Conservation (phyloP, 2,888 invertebrate species). For the Alitta virens region DNA sequence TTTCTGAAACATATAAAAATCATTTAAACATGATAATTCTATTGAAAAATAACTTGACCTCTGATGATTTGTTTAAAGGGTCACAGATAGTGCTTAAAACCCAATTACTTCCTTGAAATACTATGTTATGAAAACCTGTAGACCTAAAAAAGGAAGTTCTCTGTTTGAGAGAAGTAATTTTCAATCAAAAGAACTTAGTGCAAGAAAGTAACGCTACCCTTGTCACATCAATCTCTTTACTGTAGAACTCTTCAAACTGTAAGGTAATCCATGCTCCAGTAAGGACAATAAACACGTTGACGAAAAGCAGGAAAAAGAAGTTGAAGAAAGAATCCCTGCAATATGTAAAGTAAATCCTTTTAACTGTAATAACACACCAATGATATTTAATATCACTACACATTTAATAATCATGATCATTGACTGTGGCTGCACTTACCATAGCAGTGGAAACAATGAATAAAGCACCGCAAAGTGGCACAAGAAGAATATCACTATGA, state of each 20-base stretch:
- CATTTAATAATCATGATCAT: too few relatives aligned
- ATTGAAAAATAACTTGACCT: too few relatives aligned
- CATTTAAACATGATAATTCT: neutral
- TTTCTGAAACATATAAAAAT: conserved; percentile 31
- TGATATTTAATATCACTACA: too few relatives aligned
- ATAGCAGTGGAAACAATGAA: conserved; percentile 42
- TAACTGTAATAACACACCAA: too few relatives aligned
- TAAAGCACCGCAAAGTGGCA: conserved; percentile 42
- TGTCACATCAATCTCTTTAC: conserved; percentile 37
- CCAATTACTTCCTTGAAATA: too few relatives aligned
- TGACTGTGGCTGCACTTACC: too few relatives aligned
- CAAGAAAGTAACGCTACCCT: conserved; percentile 23
- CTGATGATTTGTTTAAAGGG: too few relatives aligned
- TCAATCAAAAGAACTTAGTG: too few relatives aligned
- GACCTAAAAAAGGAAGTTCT: too few relatives aligned
- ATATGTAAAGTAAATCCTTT: neutral
- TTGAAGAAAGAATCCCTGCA: conserved; percentile 10
- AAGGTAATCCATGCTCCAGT: conserved; percentile 42
- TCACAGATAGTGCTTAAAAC: too few relatives aligned
- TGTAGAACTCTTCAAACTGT: conserved; percentile 42
- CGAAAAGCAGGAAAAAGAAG: conserved; percentile 2
- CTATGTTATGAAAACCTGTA: too few relatives aligned
- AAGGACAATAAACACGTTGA: conserved; percentile 41
- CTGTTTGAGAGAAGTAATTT: too few relatives aligned
- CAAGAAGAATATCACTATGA: conserved; percentile 40